These are phyloP conservation scores for Drosophila incognita DNA, from an alignment of 2,888 invertebrate species.

Conservation along the genomic window DNA sequence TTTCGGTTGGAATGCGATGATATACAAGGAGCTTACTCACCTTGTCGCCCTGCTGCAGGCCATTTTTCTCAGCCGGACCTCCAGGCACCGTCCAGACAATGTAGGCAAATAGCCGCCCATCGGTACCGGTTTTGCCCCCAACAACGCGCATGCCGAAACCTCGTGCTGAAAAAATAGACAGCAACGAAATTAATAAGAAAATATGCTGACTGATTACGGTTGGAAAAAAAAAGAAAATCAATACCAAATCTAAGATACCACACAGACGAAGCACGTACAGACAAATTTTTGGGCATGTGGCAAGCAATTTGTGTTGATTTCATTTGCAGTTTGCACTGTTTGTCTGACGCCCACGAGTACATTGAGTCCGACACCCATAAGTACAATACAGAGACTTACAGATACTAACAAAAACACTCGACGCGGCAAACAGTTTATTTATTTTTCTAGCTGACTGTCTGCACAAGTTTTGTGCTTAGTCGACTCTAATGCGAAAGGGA, in stretches of 20 bases:
- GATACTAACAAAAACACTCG: constrained; percentile 26
- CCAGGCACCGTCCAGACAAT: constrained; percentile 97
- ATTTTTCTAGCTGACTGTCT: constrained; percentile 25
- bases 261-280: constrained; percentile 45
- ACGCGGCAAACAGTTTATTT: constrained; percentile 36
- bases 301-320: constrained; percentile 77
- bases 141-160: constrained; percentile 98
- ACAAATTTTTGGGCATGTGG: constrained; percentile 65
- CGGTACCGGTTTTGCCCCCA: constrained; percentile 94
- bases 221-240: constrained; percentile 39
- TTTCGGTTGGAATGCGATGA: constrained; percentile 5
- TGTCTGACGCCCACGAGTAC: constrained; percentile 42
- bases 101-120: constrained; percentile 94
- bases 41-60: constrained; percentile 95
- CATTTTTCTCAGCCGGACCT: constrained; percentile 95
- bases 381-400: constrained; percentile 13
- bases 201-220: constrained; percentile 60
- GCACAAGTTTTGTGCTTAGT: constrained; percentile 50
- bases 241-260: constrained; percentile 56
- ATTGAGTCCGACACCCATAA: constrained; percentile 40
- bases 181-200: constrained; percentile 62
- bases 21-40: constrained; percentile 84
- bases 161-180: constrained; percentile 87
- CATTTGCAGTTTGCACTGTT: constrained; percentile 70
- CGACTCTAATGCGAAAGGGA: constrained; percentile 35